These are phyloP conservation scores for Dryas iulia DNA, from an alignment of 1,140 invertebrate genomes.

Conservation along the genomic window DNA sequence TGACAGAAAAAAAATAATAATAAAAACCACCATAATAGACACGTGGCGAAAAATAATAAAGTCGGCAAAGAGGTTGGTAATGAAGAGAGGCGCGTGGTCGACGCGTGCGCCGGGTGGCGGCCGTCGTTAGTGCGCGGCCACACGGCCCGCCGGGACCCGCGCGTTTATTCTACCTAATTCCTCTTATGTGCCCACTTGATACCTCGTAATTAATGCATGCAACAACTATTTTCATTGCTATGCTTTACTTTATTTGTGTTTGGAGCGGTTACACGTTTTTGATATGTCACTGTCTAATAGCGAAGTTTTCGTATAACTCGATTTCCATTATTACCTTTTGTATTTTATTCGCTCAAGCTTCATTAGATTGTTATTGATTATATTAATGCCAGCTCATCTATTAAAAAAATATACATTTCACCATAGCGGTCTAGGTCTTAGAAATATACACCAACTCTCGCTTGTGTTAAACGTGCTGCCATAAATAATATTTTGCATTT, in stretches of 20 bases:
- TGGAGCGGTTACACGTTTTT: neutral
- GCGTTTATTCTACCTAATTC: conserved; percentile 4
- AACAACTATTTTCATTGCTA: neutral
- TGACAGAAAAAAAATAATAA: conserved; percentile 56
- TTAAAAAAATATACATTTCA: too few relatives aligned
- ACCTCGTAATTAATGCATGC: neutral
- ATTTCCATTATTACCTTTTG: too few relatives aligned
- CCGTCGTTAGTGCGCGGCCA: conserved; percentile 46
- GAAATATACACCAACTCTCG: neutral
- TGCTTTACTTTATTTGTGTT: neutral
- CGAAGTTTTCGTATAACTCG: too few relatives aligned
- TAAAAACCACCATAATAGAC: conserved; percentile 63
- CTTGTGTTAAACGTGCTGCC: neutral
- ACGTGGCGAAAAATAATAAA: conserved; percentile 72
- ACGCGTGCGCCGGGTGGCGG: conserved; percentile 40
- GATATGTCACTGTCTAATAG: too few relatives aligned
- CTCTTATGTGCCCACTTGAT: conserved; percentile 10
- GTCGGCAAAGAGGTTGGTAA: conserved; percentile 62
- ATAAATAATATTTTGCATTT: neutral
- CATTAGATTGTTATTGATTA: too few relatives aligned
- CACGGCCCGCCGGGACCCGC: conserved; percentile 24
- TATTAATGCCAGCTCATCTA: too few relatives aligned
- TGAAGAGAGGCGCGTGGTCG: conserved; percentile 62
- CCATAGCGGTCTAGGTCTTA: neutral
- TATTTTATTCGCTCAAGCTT: too few relatives aligned